Evolutionary conservation across 2,888 invertebrate species (phyloP).

Genomic region (Pammene aurita): DNA sequence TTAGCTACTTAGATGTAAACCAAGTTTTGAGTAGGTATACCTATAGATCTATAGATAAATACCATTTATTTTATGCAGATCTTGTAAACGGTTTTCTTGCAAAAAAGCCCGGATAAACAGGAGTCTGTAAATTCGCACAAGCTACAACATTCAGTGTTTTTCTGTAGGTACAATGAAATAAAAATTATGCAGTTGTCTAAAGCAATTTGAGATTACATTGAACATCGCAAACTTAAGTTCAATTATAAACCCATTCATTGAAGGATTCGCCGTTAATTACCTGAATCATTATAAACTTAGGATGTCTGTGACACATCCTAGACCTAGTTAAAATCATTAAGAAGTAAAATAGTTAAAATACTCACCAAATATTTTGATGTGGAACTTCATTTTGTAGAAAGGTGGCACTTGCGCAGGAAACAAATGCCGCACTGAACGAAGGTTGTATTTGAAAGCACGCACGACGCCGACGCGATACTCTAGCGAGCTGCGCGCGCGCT

Average conservation of each 20-base stretch:
- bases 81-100: too few species aligned
- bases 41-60: too few species aligned
- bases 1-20: too few species aligned
- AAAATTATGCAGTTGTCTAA: too few species aligned
- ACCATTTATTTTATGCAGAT: too few species aligned
- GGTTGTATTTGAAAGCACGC: slow-evolving; percentile 46
- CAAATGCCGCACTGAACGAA: slow-evolving; percentile 53
- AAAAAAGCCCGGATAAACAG: too few species aligned
- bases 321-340: slow-evolving; percentile 29
- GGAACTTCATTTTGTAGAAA: slow-evolving; percentile 67
- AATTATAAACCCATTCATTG: slow-evolving; percentile 34
- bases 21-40: too few species aligned
- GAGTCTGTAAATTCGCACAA: too few species aligned
- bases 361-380: slow-evolving; percentile 74
- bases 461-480: slow-evolving; percentile 42
- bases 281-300: slow-evolving; percentile 24
- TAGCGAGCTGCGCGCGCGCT: slow-evolving; percentile 70
- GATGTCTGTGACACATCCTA: slow-evolving; percentile 29
- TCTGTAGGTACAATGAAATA: too few species aligned
- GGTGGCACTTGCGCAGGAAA: slow-evolving; percentile 54
- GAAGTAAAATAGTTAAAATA: slow-evolving; percentile 36
- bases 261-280: slow-evolving; percentile 41
- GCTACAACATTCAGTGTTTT: too few species aligned
- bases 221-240: slow-evolving; percentile 4
- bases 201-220: neutral